Conservation (phyloP, 2,113 vertebrate genomes). For the Albula glossodonta region DNA sequence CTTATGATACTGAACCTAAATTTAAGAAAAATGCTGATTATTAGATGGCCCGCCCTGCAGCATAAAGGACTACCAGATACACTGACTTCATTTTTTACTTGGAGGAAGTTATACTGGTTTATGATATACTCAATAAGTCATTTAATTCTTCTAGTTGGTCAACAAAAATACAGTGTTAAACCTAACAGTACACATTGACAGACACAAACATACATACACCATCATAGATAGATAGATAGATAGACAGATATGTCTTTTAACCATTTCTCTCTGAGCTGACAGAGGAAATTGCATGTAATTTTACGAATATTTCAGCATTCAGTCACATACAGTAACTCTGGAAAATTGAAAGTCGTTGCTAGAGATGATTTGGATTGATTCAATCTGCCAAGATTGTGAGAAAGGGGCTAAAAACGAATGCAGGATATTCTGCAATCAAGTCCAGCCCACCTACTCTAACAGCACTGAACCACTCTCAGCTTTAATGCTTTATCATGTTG, state of each 20-base stretch:
- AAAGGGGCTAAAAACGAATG: background rate
- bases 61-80: too few relatives aligned
- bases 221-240: background rate
- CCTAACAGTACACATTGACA: background rate
- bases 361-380: background rate
- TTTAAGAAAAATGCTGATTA: too few relatives aligned
- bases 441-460: background rate
- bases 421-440: background rate
- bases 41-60: too few relatives aligned
- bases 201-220: background rate
- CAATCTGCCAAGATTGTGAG: background rate
- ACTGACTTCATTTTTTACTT: too few relatives aligned
- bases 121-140: background rate
- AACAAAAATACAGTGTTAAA: background rate
- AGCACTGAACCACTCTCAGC: background rate
- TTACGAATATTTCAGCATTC: background rate
- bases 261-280: background rate
- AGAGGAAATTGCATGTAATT: background rate
- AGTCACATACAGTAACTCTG: background rate
- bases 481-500: background rate
- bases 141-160: background rate
- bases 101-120: too few relatives aligned
- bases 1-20: background rate
- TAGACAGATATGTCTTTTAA: background rate
- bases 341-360: background rate